phyloP scores from a whole-genome alignment of 2,797 vertebrate genomes.

The Cyprinodon diabolis region DNA sequence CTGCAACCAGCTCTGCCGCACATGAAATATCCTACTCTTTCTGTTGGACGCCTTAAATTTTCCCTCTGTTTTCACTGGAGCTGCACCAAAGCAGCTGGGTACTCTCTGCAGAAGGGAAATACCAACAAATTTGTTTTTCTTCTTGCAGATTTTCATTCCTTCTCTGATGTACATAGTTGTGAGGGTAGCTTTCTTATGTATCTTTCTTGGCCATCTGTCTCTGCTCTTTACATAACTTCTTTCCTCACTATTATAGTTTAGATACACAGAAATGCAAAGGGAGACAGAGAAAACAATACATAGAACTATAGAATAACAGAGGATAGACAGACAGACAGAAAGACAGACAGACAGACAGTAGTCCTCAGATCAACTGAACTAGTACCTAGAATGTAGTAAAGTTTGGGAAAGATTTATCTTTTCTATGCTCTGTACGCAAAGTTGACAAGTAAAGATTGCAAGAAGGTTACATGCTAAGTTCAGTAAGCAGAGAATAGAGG shows the following conservation, averaged over 20 bases:
- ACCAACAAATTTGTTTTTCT: conserved; percentile 50
- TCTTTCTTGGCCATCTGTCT: conserved; percentile 17
- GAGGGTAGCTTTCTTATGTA: conserved; percentile 23
- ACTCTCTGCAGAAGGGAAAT: conserved; percentile 55
- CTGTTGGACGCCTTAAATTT: conserved; percentile 46
- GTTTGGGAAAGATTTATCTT: neutral
- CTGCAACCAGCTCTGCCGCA: conserved; percentile 33
- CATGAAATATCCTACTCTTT: conserved; percentile 53
- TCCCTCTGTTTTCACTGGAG: conserved; percentile 62
- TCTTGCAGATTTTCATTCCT: conserved; percentile 42
- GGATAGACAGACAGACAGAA: neutral
- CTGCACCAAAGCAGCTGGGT: conserved; percentile 65
- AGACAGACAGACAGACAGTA: too few relatives aligned
- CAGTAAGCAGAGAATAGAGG: conserved; percentile 8
- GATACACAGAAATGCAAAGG: too few relatives aligned
- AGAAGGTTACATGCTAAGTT: conserved; percentile 1
- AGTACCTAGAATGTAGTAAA: neutral
- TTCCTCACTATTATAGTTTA: conserved; percentile 3
- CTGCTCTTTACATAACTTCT: conserved; percentile 3
- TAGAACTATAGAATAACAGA: neutral
- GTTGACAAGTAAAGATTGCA: too few relatives aligned
- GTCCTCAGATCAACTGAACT: too few relatives aligned
- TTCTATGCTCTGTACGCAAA: neutral
- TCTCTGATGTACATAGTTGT: conserved; percentile 35
- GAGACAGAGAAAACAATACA: neutral